A percentile compares a stretch with the other conserved stretches of the same genome.
Conservation (phyloP, 2,113 vertebrate genomes). For the Physeter macrocephalus region DNA sequence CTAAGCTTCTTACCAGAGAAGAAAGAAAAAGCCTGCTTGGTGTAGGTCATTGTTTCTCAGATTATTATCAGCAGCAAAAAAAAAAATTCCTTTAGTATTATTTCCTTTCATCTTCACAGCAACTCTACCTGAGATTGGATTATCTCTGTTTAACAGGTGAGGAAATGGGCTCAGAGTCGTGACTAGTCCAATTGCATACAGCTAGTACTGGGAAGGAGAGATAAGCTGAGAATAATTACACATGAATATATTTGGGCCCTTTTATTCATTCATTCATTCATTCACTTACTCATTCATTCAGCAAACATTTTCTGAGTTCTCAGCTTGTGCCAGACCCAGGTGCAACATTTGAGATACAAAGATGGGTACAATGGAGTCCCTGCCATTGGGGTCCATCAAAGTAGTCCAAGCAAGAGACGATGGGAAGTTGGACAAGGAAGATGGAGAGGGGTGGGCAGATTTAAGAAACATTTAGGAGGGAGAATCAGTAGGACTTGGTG, state of each 20-base stretch:
- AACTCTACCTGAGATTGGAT: not conserved
- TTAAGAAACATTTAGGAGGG: not conserved
- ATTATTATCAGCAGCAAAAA: not conserved
- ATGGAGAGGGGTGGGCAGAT: not conserved
- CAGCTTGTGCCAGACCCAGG: not conserved
- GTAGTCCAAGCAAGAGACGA: not conserved
- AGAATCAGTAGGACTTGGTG: not conserved
- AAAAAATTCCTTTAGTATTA: not conserved
- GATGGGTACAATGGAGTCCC: not conserved
- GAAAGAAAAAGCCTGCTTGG: not conserved
- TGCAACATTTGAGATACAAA: not conserved
- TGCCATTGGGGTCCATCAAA: not conserved
- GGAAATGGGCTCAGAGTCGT: not conserved
- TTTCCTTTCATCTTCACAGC: not conserved
- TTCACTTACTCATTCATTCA: not conserved
- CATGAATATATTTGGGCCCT: not conserved
- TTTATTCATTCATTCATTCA: not conserved
- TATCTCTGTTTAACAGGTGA: not conserved
- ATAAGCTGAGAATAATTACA: not conserved
- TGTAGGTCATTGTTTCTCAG: not conserved
- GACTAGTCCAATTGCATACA: not conserved
- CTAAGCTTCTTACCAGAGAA: not conserved
- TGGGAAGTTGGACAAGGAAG: not conserved
- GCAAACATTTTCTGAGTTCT: not conserved
- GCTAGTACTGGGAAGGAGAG: not conserved